A percentile compares a stretch with the other conserved stretches of the same genome.
phyloP scores from a whole-genome alignment of 2,113 vertebrate genomes.

The Dendropsophus ebraccatus region DNA sequence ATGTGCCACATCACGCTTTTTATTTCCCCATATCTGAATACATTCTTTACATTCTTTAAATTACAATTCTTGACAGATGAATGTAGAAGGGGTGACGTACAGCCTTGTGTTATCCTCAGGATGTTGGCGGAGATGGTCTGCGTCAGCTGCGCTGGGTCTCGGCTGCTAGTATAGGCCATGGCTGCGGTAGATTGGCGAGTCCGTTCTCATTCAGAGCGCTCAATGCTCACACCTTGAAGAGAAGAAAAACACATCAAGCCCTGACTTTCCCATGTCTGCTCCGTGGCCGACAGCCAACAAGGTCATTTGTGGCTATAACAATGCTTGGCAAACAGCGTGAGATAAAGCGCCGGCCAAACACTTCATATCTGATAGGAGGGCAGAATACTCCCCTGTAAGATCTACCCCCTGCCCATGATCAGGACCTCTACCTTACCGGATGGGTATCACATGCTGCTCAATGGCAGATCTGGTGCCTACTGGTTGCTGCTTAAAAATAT shows the following conservation, averaged over 20 bases:
- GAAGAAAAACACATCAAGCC: neutral
- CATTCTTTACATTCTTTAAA: neutral
- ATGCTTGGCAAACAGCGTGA: neutral
- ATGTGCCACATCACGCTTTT: neutral
- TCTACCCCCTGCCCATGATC: neutral
- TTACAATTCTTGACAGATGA: neutral
- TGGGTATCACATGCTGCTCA: too few relatives aligned
- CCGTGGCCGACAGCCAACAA: neutral
- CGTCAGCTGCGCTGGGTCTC: slow-evolving; percentile 73
- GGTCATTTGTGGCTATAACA: neutral
- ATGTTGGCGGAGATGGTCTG: slow-evolving; percentile 80
- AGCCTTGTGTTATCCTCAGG: slow-evolving; percentile 82
- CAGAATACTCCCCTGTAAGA: neutral
- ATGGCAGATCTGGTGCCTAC: neutral
- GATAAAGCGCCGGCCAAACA: neutral
- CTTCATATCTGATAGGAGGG: neutral
- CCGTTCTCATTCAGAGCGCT: slow-evolving; percentile 64
- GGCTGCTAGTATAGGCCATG: slow-evolving; percentile 70
- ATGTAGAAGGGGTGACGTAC: slow-evolving; percentile 68
- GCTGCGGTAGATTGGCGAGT: slow-evolving; percentile 37
- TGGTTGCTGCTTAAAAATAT: too few relatives aligned
- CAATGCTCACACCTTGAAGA: neutral
- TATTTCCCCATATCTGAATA: neutral
- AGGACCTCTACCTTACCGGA: too few relatives aligned
- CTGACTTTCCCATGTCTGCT: neutral